These are phyloP conservation scores for Dolomedes plantarius DNA, from an alignment of 2,888 invertebrate genomes.

Conservation along the genomic window DNA sequence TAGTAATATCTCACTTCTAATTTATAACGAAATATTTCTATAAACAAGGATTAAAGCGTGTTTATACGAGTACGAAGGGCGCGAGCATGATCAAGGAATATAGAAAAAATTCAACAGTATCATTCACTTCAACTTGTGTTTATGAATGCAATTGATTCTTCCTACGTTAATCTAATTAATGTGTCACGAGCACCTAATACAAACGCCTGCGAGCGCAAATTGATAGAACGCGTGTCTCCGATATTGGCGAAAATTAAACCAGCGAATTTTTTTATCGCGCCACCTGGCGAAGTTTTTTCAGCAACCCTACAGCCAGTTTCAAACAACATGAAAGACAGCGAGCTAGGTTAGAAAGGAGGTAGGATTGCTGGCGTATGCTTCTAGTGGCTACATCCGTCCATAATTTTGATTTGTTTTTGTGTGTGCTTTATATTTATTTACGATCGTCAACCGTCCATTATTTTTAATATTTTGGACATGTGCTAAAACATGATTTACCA, in stretches of 20 bases:
- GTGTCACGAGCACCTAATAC: no score
- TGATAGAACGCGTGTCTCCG: neutral
- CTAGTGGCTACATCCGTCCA: neutral
- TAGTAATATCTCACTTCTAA: no score
- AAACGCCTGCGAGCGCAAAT: neutral
- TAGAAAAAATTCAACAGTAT: no score
- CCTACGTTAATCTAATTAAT: no score
- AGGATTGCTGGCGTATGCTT: slow-evolving; percentile 2
- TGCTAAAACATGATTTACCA: slow-evolving; percentile 39
- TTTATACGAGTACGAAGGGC: no score
- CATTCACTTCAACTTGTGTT: no score
- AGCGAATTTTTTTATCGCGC: neutral
- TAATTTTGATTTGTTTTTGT: slow-evolving; percentile 10
- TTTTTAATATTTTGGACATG: slow-evolving; percentile 13
- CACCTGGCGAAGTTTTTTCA: neutral
- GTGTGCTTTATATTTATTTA: slow-evolving; percentile 8
- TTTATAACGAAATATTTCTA: no score
- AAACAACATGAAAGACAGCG: neutral
- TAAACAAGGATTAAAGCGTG: no score
- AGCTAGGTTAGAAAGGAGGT: neutral
- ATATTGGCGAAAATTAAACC: neutral
- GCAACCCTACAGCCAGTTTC: slow-evolving; percentile 2
- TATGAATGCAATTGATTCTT: no score
- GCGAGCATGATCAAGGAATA: no score
- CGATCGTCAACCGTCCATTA: slow-evolving; percentile 6